Percentiles rank a stretch among this genome's conserved stretches.
These are phyloP conservation scores for Lasius fuliginosus DNA, from an alignment of 2,888 invertebrate genomes.

Conservation along the genomic window DNA sequence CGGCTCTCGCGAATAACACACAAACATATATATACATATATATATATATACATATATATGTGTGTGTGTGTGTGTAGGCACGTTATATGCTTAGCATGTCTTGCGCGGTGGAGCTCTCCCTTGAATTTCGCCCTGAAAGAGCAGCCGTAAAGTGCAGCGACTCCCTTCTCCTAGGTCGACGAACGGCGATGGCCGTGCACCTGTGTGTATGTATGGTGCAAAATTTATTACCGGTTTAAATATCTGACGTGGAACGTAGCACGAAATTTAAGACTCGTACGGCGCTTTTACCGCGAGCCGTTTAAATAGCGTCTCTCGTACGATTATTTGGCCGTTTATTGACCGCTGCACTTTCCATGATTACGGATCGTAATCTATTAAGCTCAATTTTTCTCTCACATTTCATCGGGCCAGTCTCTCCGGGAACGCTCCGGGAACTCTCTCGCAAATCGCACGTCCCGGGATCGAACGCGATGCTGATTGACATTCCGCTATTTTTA, in stretches of 20 bases:
- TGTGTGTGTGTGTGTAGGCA: constrained; percentile 48
- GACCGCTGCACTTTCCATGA: constrained; percentile 43
- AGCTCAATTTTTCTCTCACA: constrained; percentile 47
- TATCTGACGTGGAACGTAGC: constrained; percentile 52
- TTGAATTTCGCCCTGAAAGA: constrained; percentile 51
- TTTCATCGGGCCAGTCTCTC: constrained; percentile 26
- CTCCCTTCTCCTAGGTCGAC: constrained; percentile 37
- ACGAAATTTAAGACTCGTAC: constrained; percentile 56
- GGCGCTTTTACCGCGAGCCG: constrained; percentile 49
- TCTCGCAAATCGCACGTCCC: constrained; percentile 5
- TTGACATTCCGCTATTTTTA: constrained; percentile 56
- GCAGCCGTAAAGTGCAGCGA: constrained; percentile 52
- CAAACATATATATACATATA: neutral
- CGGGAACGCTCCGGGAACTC: neutral
- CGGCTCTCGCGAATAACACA: constrained; percentile 60
- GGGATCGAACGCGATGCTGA: constrained; percentile 35
- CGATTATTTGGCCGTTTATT: constrained; percentile 49
- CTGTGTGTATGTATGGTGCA: constrained; percentile 37
- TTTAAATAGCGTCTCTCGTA: constrained; percentile 34
- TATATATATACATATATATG: neutral
- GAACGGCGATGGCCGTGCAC: constrained; percentile 47
- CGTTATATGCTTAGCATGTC: constrained; percentile 58
- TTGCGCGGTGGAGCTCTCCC: constrained; percentile 50
- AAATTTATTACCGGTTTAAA: constrained; percentile 61
- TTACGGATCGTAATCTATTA: constrained; percentile 51